Conservation (phyloP, 2,888 invertebrate genomes). For the Phragmatobia fuliginosa region DNA sequence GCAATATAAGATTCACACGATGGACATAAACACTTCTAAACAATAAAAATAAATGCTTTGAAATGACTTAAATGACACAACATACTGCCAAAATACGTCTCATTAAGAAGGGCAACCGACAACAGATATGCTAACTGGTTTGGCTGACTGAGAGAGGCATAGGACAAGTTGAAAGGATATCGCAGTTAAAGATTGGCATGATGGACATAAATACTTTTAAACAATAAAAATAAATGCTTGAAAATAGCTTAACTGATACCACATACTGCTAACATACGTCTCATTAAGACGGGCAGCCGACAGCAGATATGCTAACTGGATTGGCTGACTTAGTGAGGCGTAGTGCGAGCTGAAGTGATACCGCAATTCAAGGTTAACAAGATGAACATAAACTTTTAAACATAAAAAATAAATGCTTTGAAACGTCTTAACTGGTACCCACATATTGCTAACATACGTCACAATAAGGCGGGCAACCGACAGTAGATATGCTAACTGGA, state of each 20-base stretch:
- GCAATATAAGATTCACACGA: too few relatives aligned
- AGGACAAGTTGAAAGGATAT: too few relatives aligned
- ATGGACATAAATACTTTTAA: background rate
- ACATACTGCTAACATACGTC: background rate
- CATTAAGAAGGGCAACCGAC: background rate
- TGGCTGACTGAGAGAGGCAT: background rate
- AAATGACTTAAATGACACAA: too few relatives aligned
- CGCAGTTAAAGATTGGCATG: too few relatives aligned
- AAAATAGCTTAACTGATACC: too few relatives aligned
- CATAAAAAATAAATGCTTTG: background rate
- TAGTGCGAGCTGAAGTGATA: too few relatives aligned
- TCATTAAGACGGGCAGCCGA: background rate
- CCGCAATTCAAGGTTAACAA: too few relatives aligned
- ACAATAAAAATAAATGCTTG: background rate
- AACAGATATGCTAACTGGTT: constrained; percentile 7
- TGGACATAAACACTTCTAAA: background rate
- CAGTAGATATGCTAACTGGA: constrained; percentile 5
- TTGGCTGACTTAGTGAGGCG: constrained; percentile 1
- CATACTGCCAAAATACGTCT: background rate
- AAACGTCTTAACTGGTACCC: too few relatives aligned
- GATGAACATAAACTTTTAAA: background rate
- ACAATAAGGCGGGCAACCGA: background rate
- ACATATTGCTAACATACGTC: background rate
- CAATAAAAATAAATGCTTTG: background rate
- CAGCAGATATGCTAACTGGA: constrained; percentile 5